Percentiles rank a stretch among this genome's conserved stretches.
phyloP scores from a whole-genome alignment of 35 echinoderm and acorn worm species.

The Stichopus chloronotus region DNA sequence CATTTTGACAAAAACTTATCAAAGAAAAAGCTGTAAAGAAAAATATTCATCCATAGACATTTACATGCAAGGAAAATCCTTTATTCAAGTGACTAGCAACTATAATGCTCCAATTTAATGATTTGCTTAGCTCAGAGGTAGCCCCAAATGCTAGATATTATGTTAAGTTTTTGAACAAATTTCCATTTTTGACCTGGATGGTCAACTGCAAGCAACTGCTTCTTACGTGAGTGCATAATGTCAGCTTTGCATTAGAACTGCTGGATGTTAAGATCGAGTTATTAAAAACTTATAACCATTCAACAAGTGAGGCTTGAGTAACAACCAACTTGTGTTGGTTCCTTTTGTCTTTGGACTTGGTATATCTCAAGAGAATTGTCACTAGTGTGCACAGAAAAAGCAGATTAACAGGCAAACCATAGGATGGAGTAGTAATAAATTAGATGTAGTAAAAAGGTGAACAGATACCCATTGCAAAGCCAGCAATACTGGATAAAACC shows the following conservation, averaged over 20 bases:
- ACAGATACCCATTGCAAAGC: not conserved
- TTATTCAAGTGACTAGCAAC: not conserved
- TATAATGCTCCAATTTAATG: constrained; percentile 27
- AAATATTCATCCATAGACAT: not conserved
- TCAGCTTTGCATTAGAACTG: not conserved
- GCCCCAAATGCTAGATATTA: not conserved
- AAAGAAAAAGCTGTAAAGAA: not conserved
- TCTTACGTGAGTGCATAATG: not conserved
- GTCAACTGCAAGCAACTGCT: constrained; percentile 25
- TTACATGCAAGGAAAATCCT: not conserved
- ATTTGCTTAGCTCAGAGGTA: constrained; percentile 19
- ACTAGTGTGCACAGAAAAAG: not conserved
- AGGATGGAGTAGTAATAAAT: not conserved
- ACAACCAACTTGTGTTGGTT: not conserved
- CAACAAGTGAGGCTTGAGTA: not conserved
- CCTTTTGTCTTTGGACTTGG: constrained; percentile 1
- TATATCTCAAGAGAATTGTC: constrained; percentile 13
- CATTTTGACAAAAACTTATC: not conserved
- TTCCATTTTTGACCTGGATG: not conserved
- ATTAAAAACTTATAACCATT: too few species aligned
- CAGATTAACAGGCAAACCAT: not conserved
- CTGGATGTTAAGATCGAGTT: not conserved
- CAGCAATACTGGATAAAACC: not conserved
- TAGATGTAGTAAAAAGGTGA: not conserved
- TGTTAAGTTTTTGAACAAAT: not conserved